Evolutionary conservation across 2,888 invertebrate species (phyloP).

Genomic region (Trisateles emortualis): DNA sequence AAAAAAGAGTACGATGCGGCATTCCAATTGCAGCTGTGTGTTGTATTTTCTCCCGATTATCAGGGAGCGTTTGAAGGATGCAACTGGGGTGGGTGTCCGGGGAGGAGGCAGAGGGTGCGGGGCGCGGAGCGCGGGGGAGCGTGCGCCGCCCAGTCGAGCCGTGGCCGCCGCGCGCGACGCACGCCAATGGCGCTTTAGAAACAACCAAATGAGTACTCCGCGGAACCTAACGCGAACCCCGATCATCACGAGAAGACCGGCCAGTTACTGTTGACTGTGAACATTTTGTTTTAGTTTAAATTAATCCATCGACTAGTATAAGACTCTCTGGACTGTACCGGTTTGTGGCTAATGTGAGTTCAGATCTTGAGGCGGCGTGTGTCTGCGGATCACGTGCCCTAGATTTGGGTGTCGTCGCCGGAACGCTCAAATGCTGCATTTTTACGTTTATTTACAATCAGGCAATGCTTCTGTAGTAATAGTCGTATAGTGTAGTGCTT

Average conservation of each 20-base stretch:
- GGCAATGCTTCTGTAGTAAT: slow-evolving; percentile 69
- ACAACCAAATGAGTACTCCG: slow-evolving; percentile 75
- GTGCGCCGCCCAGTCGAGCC: slow-evolving; percentile 76
- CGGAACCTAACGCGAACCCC: slow-evolving; percentile 67
- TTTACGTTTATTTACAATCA: slow-evolving; percentile 69
- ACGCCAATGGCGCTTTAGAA: slow-evolving; percentile 61
- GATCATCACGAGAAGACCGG: slow-evolving; percentile 55
- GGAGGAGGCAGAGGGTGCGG: slow-evolving; percentile 31
- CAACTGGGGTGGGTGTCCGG: slow-evolving; percentile 63
- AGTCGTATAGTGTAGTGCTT: slow-evolving; percentile 41
- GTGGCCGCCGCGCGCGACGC: slow-evolving; percentile 63
- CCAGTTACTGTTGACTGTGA: slow-evolving; percentile 74
- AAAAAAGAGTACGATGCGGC: slow-evolving; percentile 80
- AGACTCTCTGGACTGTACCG: slow-evolving; percentile 71
- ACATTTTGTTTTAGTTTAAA: slow-evolving; percentile 42
- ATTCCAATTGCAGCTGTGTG: slow-evolving; percentile 80
- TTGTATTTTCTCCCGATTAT: slow-evolving; percentile 84
- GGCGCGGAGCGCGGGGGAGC: slow-evolving; percentile 38
- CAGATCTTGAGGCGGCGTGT: slow-evolving; percentile 67
- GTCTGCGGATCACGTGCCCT: slow-evolving; percentile 79
- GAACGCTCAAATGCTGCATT: slow-evolving; percentile 73
- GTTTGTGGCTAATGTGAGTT: slow-evolving; percentile 84
- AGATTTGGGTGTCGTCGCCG: slow-evolving; percentile 75
- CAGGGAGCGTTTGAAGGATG: slow-evolving; percentile 81
- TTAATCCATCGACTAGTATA: slow-evolving; percentile 58